Percentiles rank a stretch among this genome's conserved stretches.
Conservation (phyloP, 2,113 vertebrate species). For the Halcyon senegalensis region DNA sequence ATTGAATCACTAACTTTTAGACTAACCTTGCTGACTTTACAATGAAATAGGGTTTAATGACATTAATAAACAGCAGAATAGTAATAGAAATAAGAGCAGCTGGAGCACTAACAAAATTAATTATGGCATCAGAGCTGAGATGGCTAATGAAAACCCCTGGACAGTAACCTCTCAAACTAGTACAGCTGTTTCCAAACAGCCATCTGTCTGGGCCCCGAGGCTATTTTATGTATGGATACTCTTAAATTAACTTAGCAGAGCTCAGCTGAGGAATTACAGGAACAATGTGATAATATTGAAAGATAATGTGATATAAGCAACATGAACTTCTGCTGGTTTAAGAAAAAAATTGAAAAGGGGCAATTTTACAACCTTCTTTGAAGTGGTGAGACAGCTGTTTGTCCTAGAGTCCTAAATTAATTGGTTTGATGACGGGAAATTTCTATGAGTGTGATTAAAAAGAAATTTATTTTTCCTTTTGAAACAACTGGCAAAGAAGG, state of each 20-base stretch:
- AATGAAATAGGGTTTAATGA: not conserved
- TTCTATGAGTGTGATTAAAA: not conserved
- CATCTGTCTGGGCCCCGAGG: slow-evolving; percentile 26
- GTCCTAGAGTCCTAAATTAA: not conserved
- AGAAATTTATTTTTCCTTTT: slow-evolving; percentile 12
- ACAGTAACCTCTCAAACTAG: not conserved
- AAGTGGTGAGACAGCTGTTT: not conserved
- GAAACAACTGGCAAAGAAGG: not conserved
- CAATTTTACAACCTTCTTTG: not conserved
- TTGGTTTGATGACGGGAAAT: not conserved
- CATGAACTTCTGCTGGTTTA: not conserved
- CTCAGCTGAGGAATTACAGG: not conserved
- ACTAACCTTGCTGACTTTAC: not conserved
- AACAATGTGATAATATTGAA: not conserved
- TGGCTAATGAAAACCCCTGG: slow-evolving; percentile 42
- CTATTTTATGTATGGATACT: not conserved
- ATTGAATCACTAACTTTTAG: not conserved
- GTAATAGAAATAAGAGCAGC: slow-evolving; percentile 12
- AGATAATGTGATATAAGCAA: not conserved
- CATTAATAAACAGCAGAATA: not conserved
- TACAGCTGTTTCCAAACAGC: slow-evolving; percentile 25
- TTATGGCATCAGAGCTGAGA: slow-evolving; percentile 36
- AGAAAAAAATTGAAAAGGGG: not conserved
- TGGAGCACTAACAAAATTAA: slow-evolving; percentile 29
- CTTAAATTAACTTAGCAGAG: not conserved